Evolutionary conservation across 2,113 vertebrate genomes (phyloP), one percentile per base, ranked within the genome.

Genomic region (Dromas ardeola): DNA sequence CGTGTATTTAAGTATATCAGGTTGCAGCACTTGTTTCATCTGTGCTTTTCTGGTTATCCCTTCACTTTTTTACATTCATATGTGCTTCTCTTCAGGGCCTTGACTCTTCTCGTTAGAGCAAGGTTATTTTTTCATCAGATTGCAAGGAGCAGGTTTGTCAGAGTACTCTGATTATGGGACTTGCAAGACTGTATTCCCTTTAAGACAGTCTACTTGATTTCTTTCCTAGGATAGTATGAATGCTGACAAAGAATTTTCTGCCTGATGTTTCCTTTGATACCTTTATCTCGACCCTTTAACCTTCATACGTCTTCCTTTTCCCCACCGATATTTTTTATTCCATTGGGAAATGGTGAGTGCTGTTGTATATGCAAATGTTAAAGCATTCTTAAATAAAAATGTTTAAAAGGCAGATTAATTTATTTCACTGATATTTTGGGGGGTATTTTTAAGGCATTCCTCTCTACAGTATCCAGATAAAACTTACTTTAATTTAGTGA

Each of bases 1-100:
- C 0, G 1, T 0, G 5, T 18, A 0, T n/a, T 34, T 2, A 56
- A 10, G 11, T 53, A 0, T 15, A 7, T 20, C 10, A 1, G 3
- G 5, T 22, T 6, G 13, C 18, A 19, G 25, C 1, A 1, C 17
- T 38, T 27, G 13, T 15, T n/a, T 62, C 50, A 12, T 30, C 38
- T 6, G 3, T 30, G 45, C 21, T 40, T 63, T 25, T 32, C 13
- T 34, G 38, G 9, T 21, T 61, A 34, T 47, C 9, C 49, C 47
- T 55, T 58, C 42, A 2, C 21, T 49, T 32, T 13, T 26, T 42
- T 50, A 22, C 16, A 1, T 32, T 56, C 6, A 0, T 30, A 5
- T 0, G 4, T 69, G 36, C 26, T 86, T 50, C 40, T 63, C 6
- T 56, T 93, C 56, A 62, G 62, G 85, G 34, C 26, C 22, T 58